Evolutionary conservation across 2,113 vertebrate genomes (phyloP).

Genomic region (Gorsachius goisagi): DNA sequence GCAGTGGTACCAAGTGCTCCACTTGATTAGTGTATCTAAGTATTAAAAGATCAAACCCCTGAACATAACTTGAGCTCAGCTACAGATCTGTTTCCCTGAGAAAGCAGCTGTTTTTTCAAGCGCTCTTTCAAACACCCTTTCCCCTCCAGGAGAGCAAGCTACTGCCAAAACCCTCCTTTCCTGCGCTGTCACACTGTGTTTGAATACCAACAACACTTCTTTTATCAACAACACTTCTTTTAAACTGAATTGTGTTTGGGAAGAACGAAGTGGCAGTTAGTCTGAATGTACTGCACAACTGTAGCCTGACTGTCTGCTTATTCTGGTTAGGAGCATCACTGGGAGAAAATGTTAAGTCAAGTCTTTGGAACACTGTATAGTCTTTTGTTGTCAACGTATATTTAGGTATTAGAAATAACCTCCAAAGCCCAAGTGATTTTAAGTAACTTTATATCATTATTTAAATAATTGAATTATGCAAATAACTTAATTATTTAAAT

Average conservation of each 20-base stretch:
- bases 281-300: neutral
- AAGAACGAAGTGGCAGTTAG: neutral
- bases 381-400: neutral
- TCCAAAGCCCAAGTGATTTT: neutral
- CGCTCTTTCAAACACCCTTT: neutral
- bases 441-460: neutral
- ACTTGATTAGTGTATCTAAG: neutral
- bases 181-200: neutral
- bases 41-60: neutral
- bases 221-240: neutral
- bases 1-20: neutral
- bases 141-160: neutral
- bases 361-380: neutral
- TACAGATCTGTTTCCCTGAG: neutral
- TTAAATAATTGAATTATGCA: neutral
- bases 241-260: neutral
- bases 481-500: neutral
- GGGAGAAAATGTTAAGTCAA: neutral
- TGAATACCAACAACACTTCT: neutral
- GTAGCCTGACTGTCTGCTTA: neutral
- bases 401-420: neutral
- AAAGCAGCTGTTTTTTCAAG: neutral
- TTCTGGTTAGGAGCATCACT: neutral
- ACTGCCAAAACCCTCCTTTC: neutral
- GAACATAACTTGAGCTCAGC: neutral